Evolutionary conservation across 2,113 vertebrate species (phyloP).

Genomic region (Carollia perspicillata): DNA sequence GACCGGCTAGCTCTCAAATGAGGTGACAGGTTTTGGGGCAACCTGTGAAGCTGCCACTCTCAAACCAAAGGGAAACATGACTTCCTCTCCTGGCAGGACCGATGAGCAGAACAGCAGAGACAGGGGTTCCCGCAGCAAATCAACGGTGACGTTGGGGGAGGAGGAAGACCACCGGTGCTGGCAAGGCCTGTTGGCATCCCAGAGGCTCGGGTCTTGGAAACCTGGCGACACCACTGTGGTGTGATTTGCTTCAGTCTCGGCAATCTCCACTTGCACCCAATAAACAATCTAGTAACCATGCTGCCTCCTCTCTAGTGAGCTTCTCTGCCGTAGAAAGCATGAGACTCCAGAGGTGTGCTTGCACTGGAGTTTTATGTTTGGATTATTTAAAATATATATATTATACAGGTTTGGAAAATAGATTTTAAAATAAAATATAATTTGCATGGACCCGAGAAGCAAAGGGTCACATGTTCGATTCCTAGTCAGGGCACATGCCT

Average conservation of each 20-base stretch:
- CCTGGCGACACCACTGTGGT: no score
- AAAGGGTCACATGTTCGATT: no score
- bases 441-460: no score
- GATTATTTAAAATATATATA: neutral
- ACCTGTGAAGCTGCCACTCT: neutral
- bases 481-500: no score
- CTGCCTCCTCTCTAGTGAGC: neutral
- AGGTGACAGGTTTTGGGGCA: neutral
- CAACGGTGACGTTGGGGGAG: neutral
- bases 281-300: neutral
- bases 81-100: neutral
- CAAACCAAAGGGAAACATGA: neutral
- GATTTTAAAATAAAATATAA: neutral
- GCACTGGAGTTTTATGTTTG: neutral
- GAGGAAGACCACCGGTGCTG: neutral
- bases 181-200: rapidly evolving
- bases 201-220: neutral
- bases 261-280: neutral
- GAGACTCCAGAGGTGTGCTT: neutral
- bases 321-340: neutral
- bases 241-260: neutral
- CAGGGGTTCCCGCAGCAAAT: neutral
- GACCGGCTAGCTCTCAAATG: neutral
- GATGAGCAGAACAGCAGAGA: neutral
- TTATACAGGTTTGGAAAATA: neutral